Evolutionary conservation across 2,888 invertebrate species (phyloP).

Genomic region (Meloe dianella): DNA sequence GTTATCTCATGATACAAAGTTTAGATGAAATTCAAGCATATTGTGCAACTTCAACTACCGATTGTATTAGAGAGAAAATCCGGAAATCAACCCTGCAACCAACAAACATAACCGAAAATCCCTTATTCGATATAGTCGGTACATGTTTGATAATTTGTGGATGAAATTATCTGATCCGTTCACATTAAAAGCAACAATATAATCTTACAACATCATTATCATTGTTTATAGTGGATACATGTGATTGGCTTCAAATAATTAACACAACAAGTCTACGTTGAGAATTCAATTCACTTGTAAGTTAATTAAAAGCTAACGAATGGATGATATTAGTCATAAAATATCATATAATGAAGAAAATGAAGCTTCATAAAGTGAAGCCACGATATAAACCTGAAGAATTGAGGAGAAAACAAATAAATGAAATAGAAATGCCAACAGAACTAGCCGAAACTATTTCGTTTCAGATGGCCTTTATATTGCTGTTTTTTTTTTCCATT

Average conservation of each 20-base stretch:
- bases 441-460: too few relatives aligned
- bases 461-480: too few relatives aligned
- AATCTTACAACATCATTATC: neutral
- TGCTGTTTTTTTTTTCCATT: neutral
- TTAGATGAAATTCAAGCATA: neutral
- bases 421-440: too few relatives aligned
- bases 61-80: neutral
- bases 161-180: neutral
- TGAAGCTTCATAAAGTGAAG: too few relatives aligned
- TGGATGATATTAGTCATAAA: neutral
- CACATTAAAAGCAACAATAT: neutral
- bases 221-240: too few relatives aligned
- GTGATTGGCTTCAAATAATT: too few relatives aligned
- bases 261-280: too few relatives aligned
- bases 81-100: neutral
- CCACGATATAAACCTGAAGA: neutral
- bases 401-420: too few relatives aligned
- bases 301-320: neutral
- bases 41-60: neutral
- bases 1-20: neutral
- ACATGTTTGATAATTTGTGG: neutral
- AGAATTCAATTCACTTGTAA: too few relatives aligned
- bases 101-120: neutral
- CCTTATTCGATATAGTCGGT: neutral
- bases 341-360: neutral